phyloP scores from a whole-genome alignment of 2,113 vertebrate species.

The Arothron firmamentum region DNA sequence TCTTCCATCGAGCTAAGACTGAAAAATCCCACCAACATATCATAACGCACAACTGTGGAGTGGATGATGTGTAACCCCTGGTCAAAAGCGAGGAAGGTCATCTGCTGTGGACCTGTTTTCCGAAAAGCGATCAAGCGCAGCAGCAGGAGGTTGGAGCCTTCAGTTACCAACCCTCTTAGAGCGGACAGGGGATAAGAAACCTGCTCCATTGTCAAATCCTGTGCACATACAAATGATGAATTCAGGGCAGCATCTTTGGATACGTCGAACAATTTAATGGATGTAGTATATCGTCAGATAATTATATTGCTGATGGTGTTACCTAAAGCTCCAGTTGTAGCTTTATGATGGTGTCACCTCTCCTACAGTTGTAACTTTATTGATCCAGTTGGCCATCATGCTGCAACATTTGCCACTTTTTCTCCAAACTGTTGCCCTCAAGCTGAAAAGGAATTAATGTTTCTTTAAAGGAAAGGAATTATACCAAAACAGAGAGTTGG shows the following conservation, averaged over 20 bases:
- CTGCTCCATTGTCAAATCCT: slow-evolving; percentile 66
- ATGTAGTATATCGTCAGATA: no score
- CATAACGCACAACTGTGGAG: slow-evolving; percentile 79
- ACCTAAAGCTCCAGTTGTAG: no score
- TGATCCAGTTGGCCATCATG: slow-evolving; percentile 70
- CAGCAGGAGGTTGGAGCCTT: slow-evolving; percentile 83
- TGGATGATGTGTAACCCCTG: slow-evolving; percentile 67
- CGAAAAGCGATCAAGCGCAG: slow-evolving; percentile 79
- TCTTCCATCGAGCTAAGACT: no score
- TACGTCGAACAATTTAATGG: no score
- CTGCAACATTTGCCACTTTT: slow-evolving; percentile 72
- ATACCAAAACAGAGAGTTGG: not conserved
- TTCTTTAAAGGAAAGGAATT: not conserved
- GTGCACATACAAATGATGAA: slow-evolving; percentile 19
- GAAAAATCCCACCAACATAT: no score
- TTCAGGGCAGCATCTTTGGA: no score
- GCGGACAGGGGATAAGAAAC: slow-evolving; percentile 55
- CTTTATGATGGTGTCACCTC: slow-evolving; percentile 74
- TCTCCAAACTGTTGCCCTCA: slow-evolving; percentile 68
- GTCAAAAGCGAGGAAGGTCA: slow-evolving; percentile 80
- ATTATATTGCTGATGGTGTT: no score
- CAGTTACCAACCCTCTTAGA: slow-evolving; percentile 78
- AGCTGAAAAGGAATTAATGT: slow-evolving; percentile 63
- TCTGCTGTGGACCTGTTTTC: slow-evolving; percentile 64
- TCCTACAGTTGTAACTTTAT: slow-evolving; percentile 72